Percentiles rank a stretch among this genome's conserved stretches.
Evolutionary conservation across 2,888 invertebrate species (phyloP).

Genomic region (Pachydiplax longipennis): DNA sequence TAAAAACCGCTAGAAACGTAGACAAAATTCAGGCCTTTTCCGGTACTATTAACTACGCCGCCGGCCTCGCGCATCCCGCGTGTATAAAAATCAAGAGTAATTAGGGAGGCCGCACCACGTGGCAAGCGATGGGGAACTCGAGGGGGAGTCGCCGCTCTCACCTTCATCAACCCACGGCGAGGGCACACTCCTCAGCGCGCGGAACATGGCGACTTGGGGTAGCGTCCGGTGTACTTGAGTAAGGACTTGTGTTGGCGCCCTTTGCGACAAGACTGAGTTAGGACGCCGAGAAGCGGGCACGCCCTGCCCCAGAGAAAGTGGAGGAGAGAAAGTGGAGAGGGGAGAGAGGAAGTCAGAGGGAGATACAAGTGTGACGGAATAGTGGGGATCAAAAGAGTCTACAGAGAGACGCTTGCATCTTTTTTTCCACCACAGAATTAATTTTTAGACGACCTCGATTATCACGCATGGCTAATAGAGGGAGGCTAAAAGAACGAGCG

Average conservation of each 20-base stretch:
- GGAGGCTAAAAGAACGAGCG: neutral
- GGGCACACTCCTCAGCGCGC: neutral
- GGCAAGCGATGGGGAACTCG: neutral
- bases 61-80: no score
- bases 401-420: neutral
- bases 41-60: no score
- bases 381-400: neutral
- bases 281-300: neutral
- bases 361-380: neutral
- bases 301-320: slow-evolving; percentile 30
- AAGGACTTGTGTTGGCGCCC: neutral
- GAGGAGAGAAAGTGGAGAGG: slow-evolving; percentile 27
- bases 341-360: neutral
- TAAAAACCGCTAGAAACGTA: no score
- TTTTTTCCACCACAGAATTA: neutral
- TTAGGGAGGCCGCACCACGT: neutral
- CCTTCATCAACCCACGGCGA: slow-evolving; percentile 30
- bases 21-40: no score
- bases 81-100: no score
- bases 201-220: neutral
- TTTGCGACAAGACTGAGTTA: neutral
- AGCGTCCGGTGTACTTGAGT: neutral
- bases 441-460: neutral
- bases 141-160: neutral
- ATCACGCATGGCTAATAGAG: neutral